These are phyloP conservation scores for Achroia grisella DNA, from an alignment of 1,140 invertebrate genomes.

Conservation along the genomic window DNA sequence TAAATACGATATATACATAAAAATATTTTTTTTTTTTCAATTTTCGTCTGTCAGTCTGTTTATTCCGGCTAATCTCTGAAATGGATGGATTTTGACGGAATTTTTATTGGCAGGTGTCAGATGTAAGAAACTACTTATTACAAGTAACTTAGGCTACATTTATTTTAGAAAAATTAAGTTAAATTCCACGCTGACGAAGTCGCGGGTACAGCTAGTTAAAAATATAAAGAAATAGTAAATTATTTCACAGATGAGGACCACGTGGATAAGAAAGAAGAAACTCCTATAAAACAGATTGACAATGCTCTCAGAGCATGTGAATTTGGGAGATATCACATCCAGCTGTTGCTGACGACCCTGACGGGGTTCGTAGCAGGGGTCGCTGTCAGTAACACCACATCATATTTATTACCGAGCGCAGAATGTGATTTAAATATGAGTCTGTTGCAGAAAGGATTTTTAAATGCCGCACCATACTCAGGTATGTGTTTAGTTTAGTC, in stretches of 20 bases:
- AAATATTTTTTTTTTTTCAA: no score
- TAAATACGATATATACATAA: no score
- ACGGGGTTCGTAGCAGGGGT: slow-evolving; percentile 74
- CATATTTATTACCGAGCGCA: slow-evolving; percentile 79
- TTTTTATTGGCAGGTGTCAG: no score
- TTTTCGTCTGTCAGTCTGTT: no score
- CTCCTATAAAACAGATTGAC: slow-evolving; percentile 44
- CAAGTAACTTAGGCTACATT: no score
- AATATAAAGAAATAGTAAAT: neutral
- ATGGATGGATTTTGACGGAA: no score
- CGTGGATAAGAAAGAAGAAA: slow-evolving; percentile 6
- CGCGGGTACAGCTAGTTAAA: no score
- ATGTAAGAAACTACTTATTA: no score
- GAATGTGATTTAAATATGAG: slow-evolving; percentile 80
- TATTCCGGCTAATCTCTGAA: no score
- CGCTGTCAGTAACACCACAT: slow-evolving; percentile 76
- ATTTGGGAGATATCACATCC: slow-evolving; percentile 78
- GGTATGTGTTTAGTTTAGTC: slow-evolving; percentile 65
- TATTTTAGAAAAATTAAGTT: no score
- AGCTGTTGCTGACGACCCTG: slow-evolving; percentile 74
- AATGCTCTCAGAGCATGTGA: slow-evolving; percentile 40
- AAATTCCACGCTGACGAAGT: no score
- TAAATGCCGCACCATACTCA: slow-evolving; percentile 78
- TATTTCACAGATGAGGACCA: neutral
- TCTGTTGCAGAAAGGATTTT: slow-evolving; percentile 77